Conservation (phyloP, 2,113 vertebrate genomes). For the Butorides virescens region DNA sequence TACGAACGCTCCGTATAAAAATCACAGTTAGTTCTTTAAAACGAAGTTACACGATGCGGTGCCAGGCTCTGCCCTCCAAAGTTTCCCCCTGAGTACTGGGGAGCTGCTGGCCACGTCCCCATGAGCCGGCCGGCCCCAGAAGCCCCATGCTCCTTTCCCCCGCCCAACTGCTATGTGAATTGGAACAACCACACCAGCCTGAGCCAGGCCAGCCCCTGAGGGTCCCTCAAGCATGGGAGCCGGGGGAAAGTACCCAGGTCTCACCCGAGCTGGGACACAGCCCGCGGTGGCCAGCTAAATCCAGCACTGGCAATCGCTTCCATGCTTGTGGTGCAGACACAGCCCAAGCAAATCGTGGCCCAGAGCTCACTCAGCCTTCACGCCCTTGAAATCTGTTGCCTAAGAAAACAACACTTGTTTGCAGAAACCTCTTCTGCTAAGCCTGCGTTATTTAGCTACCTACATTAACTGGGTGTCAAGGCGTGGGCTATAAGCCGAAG, state of each 20-base stretch:
- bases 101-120: neutral
- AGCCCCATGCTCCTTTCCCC: rapidly evolving
- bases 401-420: constrained; percentile 10
- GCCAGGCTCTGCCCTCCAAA: neutral
- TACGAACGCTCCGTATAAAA: neutral
- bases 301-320: neutral
- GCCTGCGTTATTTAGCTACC: neutral
- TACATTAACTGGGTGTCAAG: neutral
- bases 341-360: neutral
- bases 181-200: rapidly evolving
- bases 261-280: neutral
- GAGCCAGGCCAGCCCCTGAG: neutral
- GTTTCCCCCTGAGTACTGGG: neutral
- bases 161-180: rapidly evolving
- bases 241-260: rapidly evolving
- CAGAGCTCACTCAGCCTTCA: neutral
- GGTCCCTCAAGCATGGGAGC: neutral
- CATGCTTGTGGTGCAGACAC: neutral
- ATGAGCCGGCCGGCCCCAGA: rapidly evolving
- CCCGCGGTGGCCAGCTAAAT: neutral
- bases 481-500: neutral
- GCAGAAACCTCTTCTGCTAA: neutral
- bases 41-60: neutral
- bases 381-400: neutral
- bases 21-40: constrained; percentile 38